These are phyloP conservation scores for Melolontha melolontha DNA, from an alignment of 2,888 invertebrate genomes.

Conservation along the genomic window DNA sequence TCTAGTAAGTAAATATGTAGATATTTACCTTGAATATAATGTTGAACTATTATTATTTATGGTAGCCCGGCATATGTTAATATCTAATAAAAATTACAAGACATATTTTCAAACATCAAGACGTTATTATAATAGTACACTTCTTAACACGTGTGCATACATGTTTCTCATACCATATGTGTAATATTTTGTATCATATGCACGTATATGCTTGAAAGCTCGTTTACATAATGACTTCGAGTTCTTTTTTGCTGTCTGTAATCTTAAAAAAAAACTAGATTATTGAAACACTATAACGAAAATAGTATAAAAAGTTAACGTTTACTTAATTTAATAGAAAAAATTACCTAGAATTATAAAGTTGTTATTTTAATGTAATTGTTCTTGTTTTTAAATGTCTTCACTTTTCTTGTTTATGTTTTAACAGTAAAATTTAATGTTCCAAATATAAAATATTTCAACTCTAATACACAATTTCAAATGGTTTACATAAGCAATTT, in stretches of 20 bases:
- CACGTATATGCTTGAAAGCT: slow-evolving; percentile 11
- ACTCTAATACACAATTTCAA: too few relatives aligned
- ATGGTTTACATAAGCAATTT: too few relatives aligned
- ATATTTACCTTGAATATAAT: too few relatives aligned
- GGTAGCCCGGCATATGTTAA: too few relatives aligned
- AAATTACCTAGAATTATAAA: neutral
- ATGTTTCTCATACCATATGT: neutral
- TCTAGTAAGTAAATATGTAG: too few relatives aligned
- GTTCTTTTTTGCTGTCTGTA: slow-evolving; percentile 12
- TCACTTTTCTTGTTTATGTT: too few relatives aligned
- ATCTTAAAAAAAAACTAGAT: slow-evolving; percentile 9
- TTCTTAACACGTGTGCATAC: slow-evolving; percentile 4
- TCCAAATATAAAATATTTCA: too few relatives aligned
- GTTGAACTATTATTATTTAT: too few relatives aligned
- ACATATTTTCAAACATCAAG: slow-evolving; percentile 27
- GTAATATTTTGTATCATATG: slow-evolving; percentile 10
- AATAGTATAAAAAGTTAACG: slow-evolving; percentile 13
- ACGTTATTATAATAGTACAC: slow-evolving; percentile 11
- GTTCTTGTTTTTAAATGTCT: too few relatives aligned
- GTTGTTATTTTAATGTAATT: neutral
- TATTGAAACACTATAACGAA: slow-evolving; percentile 3
- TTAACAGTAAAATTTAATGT: too few relatives aligned
- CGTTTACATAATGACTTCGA: slow-evolving; percentile 13
- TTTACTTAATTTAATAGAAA: slow-evolving; percentile 2
- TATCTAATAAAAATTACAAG: slow-evolving; percentile 9